Evolutionary conservation across 2,797 vertebrate species (phyloP).

Genomic region (Lacerta viridis): DNA sequence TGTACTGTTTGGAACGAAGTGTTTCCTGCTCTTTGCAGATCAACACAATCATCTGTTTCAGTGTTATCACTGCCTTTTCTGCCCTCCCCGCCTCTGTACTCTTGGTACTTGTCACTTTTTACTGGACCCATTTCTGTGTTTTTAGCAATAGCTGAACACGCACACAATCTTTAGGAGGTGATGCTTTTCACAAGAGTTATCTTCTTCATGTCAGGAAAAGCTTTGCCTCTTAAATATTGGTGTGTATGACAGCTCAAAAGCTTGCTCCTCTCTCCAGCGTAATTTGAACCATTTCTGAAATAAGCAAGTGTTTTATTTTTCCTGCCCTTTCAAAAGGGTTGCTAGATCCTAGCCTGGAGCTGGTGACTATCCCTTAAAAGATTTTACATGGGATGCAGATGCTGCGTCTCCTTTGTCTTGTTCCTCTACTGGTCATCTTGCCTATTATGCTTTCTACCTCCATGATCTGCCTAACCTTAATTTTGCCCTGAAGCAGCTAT

Average conservation of each 20-base stretch:
- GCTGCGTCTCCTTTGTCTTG: background rate
- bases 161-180: background rate
- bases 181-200: background rate
- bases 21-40: background rate
- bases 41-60: background rate
- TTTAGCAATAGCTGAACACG: background rate
- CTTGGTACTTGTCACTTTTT: background rate
- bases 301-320: background rate
- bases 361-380: background rate
- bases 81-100: background rate
- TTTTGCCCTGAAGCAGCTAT: background rate
- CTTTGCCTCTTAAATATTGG: background rate
- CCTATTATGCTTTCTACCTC: background rate
- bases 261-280: background rate
- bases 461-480: background rate
- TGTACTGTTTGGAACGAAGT: constrained; percentile 40
- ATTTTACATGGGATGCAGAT: background rate
- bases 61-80: background rate
- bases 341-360: background rate
- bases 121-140: background rate
- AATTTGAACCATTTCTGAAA: background rate
- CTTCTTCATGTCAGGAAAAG: background rate
- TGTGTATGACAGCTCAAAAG: background rate
- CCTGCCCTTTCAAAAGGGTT: background rate
- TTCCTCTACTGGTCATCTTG: background rate